Percentiles rank a stretch among this genome's conserved stretches.
Conservation (phyloP, 2,113 vertebrate genomes). For the Pithys albifrons region DNA sequence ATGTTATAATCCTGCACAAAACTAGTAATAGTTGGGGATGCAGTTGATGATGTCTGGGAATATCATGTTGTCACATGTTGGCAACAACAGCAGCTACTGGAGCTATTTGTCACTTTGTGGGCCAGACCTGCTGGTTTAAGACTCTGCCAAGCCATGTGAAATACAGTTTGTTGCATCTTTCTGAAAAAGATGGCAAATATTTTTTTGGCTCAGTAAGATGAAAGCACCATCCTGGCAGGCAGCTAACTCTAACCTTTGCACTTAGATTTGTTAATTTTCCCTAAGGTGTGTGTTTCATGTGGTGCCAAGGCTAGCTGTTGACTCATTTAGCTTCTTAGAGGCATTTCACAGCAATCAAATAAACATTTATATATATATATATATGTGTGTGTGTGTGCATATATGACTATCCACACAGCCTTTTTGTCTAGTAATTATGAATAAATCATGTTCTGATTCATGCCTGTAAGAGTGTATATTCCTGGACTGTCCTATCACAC, state of each 20-base stretch:
- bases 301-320: not conserved
- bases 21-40: not conserved
- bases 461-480: not conserved
- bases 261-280: slow-evolving; percentile 1
- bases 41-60: not conserved
- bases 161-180: not conserved
- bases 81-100: slow-evolving; percentile 10
- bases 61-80: not conserved
- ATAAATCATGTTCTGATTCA: not conserved
- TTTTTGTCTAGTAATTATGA: not conserved
- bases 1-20: not conserved
- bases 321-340: not conserved
- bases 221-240: not conserved
- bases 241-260: not conserved
- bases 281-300: not conserved
- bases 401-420: not conserved
- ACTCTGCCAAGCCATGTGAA: not conserved
- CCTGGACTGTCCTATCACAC: not conserved
- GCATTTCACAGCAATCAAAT: not conserved
- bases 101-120: not conserved
- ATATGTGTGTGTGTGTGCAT: not conserved
- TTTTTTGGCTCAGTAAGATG: not conserved
- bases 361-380: not conserved
- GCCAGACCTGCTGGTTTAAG: not conserved
- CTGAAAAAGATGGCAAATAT: not conserved